phyloP scores from a whole-genome alignment of 2,113 vertebrate genomes.

The Tragelaphus buxtoni region DNA sequence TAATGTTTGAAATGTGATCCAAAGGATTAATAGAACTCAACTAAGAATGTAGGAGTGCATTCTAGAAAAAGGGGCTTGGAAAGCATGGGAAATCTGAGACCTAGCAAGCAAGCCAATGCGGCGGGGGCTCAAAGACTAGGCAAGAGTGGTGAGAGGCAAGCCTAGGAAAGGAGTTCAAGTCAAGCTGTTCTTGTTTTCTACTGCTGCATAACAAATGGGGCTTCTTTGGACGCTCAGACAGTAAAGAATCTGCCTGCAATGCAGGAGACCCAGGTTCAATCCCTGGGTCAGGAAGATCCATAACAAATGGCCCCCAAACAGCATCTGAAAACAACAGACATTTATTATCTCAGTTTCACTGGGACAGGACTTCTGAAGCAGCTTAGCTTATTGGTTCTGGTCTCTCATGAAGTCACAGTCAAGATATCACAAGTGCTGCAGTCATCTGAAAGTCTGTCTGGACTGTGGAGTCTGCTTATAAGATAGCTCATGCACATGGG shows the following conservation, averaged over 20 bases:
- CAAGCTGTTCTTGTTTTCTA: background rate
- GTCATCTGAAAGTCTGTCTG: background rate
- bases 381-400: background rate
- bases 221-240: background rate
- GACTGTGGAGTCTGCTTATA: background rate
- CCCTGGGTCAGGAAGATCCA: background rate
- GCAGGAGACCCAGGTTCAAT: background rate
- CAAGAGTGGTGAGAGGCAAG: background rate
- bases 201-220: background rate
- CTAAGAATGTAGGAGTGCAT: background rate
- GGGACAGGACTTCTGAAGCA: background rate
- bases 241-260: background rate
- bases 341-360: background rate
- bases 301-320: background rate
- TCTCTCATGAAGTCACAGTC: background rate
- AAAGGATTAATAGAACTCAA: background rate
- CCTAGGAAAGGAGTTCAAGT: background rate
- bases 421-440: background rate
- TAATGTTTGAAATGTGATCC: background rate
- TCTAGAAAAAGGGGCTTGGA: background rate
- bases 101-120: background rate
- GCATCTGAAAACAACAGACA: background rate
- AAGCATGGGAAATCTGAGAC: background rate
- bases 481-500: background rate
- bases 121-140: background rate